Percentiles rank a stretch among this genome's conserved stretches.
Evolutionary conservation across 2,113 vertebrate genomes (phyloP).

Genomic region (Albula glossodonta): DNA sequence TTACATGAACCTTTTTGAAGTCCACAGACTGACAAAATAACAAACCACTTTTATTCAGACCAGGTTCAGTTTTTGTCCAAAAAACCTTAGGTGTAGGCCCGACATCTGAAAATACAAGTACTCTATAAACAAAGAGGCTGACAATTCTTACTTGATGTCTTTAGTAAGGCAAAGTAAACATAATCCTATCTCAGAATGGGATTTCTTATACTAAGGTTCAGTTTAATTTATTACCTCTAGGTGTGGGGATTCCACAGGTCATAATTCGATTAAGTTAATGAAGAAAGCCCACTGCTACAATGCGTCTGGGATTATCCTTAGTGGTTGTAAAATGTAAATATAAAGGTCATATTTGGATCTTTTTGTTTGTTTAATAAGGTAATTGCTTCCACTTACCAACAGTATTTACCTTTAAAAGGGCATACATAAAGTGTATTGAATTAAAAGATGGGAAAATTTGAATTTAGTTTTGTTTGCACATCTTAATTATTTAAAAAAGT

Average conservation of each 20-base stretch:
- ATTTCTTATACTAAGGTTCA: too few species aligned
- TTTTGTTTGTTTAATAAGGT: background rate
- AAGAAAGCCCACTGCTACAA: background rate
- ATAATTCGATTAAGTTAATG: background rate
- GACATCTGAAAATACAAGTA: background rate
- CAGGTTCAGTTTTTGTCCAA: background rate
- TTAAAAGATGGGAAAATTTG: background rate
- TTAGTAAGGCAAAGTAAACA: background rate
- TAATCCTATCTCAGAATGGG: background rate
- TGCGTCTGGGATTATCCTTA: background rate
- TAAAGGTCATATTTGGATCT: background rate
- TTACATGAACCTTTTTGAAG: background rate
- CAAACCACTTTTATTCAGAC: background rate
- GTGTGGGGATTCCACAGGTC: background rate
- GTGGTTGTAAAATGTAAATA: background rate
- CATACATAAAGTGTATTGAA: background rate
- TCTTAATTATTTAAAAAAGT: background rate
- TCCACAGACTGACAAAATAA: background rate
- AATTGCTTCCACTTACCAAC: background rate
- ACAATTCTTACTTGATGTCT: background rate
- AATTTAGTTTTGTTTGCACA: background rate
- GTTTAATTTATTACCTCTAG: background rate
- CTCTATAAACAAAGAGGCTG: too few species aligned
- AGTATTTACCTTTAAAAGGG: background rate
- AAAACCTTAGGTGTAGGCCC: background rate